phyloP scores from a whole-genome alignment of 2,888 invertebrate species.

The Ditula angustiorana region DNA sequence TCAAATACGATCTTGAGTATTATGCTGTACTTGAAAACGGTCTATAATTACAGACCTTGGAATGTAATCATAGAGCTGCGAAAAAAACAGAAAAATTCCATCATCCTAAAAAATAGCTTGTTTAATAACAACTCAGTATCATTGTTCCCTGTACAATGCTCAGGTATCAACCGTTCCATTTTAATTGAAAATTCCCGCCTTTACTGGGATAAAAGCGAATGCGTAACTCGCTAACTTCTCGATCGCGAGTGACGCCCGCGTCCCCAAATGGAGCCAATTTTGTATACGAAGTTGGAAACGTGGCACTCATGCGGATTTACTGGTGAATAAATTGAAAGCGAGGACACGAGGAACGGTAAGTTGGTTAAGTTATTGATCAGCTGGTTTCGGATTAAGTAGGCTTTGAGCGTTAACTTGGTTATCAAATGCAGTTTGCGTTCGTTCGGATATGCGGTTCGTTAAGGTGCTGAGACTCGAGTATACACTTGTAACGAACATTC shows the following conservation, averaged over 20 bases:
- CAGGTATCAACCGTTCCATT: conserved; percentile 51
- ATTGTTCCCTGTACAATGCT: conserved; percentile 54
- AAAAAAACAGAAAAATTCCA: neutral
- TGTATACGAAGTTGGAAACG: neutral
- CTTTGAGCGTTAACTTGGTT: neutral
- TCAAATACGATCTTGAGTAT: too few relatives aligned
- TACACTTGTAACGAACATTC: too few relatives aligned
- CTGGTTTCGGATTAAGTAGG: neutral
- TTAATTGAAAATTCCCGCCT: conserved; percentile 59
- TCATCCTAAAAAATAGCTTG: neutral
- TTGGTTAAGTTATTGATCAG: conserved; percentile 13
- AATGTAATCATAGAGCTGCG: too few relatives aligned
- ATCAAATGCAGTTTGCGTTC: conserved; percentile 11
- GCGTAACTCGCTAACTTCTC: conserved; percentile 40
- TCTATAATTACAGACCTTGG: too few relatives aligned
- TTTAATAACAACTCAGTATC: conserved; percentile 8
- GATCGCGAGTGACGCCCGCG: neutral
- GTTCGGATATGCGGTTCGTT: neutral
- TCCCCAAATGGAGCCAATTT: neutral
- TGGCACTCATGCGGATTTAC: neutral
- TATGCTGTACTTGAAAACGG: too few relatives aligned
- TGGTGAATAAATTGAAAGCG: conserved; percentile 8
- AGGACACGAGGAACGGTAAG: conserved; percentile 10
- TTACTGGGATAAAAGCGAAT: conserved; percentile 48
- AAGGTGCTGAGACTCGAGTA: neutral